Conservation (phyloP, 1,140 invertebrate genomes). For the Pinna nobilis region DNA sequence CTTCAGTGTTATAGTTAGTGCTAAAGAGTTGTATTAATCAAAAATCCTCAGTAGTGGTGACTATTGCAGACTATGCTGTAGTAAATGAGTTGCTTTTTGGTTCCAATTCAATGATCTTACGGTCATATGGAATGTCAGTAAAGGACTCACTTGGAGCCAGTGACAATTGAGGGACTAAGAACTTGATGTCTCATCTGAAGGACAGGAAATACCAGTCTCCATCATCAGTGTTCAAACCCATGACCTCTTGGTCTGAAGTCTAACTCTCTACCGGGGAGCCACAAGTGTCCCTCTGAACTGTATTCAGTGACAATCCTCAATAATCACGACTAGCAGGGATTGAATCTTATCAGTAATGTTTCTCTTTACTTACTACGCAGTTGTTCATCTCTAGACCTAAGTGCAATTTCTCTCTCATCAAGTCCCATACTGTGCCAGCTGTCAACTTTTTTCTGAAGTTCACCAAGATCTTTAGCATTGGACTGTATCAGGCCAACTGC, state of each 20-base stretch:
- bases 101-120: no score
- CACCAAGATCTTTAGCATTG: slow-evolving; percentile 67
- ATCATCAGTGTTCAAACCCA: neutral
- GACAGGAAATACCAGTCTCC: neutral
- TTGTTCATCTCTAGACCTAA: slow-evolving; percentile 69
- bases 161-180: no score
- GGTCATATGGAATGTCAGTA: no score
- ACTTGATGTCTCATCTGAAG: neutral
- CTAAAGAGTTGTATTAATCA: no score
- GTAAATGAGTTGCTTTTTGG: no score
- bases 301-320: neutral
- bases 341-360: neutral
- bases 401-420: slow-evolving; percentile 68
- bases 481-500: slow-evolving; percentile 69
- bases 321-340: neutral
- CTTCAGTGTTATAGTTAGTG: no score
- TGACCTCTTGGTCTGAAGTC: no score
- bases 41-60: no score
- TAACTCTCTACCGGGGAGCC: no score
- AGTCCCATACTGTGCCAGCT: slow-evolving; percentile 64
- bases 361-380: slow-evolving; percentile 62
- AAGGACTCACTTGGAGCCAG: no score
- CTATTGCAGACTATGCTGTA: no score
- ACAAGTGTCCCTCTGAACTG: neutral
- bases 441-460: slow-evolving; percentile 66